A percentile compares a stretch with the other conserved stretches of the same genome.
These are phyloP conservation scores for Lepisosteus oculatus DNA, from an alignment of 2,113 vertebrate genomes.

Conservation along the genomic window DNA sequence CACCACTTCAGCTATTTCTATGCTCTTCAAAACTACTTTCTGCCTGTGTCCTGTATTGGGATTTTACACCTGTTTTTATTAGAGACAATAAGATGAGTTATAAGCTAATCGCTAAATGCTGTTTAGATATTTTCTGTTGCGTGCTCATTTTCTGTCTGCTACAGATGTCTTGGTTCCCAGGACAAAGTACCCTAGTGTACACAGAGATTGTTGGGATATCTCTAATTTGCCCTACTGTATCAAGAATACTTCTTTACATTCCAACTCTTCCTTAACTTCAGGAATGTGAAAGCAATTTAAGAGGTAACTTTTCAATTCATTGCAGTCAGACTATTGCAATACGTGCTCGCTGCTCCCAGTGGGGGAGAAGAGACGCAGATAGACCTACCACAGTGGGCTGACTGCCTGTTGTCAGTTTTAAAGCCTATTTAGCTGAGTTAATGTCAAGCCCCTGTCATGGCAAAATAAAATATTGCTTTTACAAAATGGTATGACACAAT, in stretches of 20 bases:
- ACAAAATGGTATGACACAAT: constrained; percentile 4
- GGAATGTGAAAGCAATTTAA: too few species aligned
- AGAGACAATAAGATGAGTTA: not conserved
- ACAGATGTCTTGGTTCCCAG: not conserved
- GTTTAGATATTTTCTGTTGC: not conserved
- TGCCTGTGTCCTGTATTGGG: not conserved
- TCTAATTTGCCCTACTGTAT: not conserved
- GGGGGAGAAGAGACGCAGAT: not conserved
- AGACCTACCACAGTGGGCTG: not conserved
- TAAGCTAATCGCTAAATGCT: not conserved
- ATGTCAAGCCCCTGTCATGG: constrained; percentile 4
- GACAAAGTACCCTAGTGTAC: not conserved
- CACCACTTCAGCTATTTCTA: not conserved
- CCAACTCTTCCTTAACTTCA: not conserved
- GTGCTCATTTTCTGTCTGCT: not conserved
- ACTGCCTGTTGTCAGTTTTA: not conserved
- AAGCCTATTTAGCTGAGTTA: not conserved
- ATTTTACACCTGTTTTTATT: not conserved
- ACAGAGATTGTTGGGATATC: constrained; percentile 6
- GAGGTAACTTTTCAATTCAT: constrained; percentile 10
- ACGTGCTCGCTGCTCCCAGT: not conserved
- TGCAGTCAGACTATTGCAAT: constrained; percentile 4
- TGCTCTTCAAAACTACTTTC: not conserved
- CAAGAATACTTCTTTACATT: not conserved
- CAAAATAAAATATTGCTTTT: constrained; percentile 18